Percentiles rank a stretch among this genome's conserved stretches.
phyloP scores from a whole-genome alignment of 2,888 invertebrate genomes.

The Plagodis dolabraria region DNA sequence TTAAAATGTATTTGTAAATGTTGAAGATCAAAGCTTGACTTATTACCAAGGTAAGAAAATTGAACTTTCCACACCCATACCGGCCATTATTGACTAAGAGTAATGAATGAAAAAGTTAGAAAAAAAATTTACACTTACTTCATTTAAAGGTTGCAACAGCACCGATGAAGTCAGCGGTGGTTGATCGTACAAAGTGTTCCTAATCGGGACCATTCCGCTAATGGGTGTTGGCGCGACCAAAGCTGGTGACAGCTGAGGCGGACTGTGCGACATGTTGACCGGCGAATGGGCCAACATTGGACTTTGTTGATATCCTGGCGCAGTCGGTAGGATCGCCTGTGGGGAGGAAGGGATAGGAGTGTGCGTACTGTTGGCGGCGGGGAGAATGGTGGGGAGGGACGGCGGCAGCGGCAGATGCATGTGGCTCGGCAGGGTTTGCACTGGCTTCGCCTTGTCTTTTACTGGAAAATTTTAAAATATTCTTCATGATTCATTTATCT shows the following conservation, averaged over 20 bases:
- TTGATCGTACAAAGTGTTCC: slow-evolving; percentile 74
- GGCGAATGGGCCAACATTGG: slow-evolving; percentile 13
- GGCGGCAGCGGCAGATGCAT: slow-evolving; percentile 60
- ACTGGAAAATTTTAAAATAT: slow-evolving; percentile 49
- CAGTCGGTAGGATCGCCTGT: background rate
- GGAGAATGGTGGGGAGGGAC: slow-evolving; percentile 62
- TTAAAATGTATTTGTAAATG: too few relatives aligned
- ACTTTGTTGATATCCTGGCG: background rate
- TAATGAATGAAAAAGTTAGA: too few relatives aligned
- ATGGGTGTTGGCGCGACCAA: slow-evolving; percentile 61
- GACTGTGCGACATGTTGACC: slow-evolving; percentile 40
- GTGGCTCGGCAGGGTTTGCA: slow-evolving; percentile 53
- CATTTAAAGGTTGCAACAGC: slow-evolving; percentile 74
- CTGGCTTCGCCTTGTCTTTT: slow-evolving; percentile 60
- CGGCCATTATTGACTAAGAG: too few relatives aligned
- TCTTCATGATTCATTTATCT: background rate
- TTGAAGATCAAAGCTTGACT: too few relatives aligned
- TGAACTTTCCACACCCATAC: too few relatives aligned
- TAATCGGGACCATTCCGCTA: slow-evolving; percentile 74
- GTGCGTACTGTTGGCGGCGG: slow-evolving; percentile 55
- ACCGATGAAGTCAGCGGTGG: slow-evolving; percentile 72
- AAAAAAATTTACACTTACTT: slow-evolving; percentile 50
- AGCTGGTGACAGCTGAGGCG: slow-evolving; percentile 51
- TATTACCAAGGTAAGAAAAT: too few relatives aligned
- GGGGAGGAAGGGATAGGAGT: slow-evolving; percentile 16